Percentiles rank a stretch among this genome's conserved stretches.
phyloP scores from a whole-genome alignment of 2,888 invertebrate species.

The Mythimna vitellina region DNA sequence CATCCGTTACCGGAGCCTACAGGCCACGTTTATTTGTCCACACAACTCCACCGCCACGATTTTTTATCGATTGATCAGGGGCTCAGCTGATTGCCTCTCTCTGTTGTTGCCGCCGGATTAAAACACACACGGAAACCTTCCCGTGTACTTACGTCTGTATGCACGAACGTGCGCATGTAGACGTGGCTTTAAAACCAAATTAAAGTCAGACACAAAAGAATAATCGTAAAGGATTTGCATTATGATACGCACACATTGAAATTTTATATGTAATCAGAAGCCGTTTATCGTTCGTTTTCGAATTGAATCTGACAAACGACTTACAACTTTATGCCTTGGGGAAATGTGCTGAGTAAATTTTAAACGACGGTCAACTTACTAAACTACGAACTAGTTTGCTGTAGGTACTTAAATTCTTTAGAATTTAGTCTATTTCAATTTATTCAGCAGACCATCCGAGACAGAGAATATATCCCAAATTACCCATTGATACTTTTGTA shows the following conservation, averaged over 20 bases:
- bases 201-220: conserved; percentile 81
- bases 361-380: conserved; percentile 21
- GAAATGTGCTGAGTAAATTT: conserved; percentile 42
- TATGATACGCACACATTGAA: conserved; percentile 75
- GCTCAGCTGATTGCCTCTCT: conserved; percentile 89
- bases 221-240: conserved; percentile 83
- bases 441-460: background rate
- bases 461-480: background rate
- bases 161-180: conserved; percentile 36
- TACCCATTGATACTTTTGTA: background rate
- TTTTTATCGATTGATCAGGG: conserved; percentile 89
- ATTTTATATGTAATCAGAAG: conserved; percentile 52
- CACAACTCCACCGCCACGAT: conserved; percentile 81
- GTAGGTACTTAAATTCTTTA: background rate
- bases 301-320: conserved; percentile 59
- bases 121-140: conserved; percentile 62
- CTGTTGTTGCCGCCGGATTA: conserved; percentile 89
- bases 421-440: background rate
- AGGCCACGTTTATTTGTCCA: conserved; percentile 83
- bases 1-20: conserved; percentile 79
- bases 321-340: conserved; percentile 57
- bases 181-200: conserved; percentile 72
- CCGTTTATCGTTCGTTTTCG: conserved; percentile 63
- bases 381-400: conserved; percentile 15
- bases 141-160: conserved; percentile 20